Conservation (phyloP, 92 coral and sea anemone species). For the Palythoa grandiflora region DNA sequence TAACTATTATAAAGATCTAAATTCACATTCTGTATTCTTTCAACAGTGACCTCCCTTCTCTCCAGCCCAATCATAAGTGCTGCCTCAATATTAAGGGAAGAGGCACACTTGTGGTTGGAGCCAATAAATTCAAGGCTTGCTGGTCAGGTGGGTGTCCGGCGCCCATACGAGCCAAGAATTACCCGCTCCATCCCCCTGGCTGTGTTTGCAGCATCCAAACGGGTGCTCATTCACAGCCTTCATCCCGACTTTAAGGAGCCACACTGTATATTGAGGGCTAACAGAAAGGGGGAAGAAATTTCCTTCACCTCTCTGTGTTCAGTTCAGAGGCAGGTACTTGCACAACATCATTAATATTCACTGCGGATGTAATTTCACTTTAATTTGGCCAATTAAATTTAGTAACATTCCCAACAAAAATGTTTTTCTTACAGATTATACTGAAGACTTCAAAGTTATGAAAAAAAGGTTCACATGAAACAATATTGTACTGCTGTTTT, state of each 20-base stretch:
- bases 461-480: neutral
- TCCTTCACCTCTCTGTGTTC: conserved; percentile 1
- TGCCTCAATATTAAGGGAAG: no score
- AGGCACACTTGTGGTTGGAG: neutral
- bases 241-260: neutral
- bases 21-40: neutral
- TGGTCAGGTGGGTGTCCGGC: neutral
- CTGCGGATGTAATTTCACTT: neutral
- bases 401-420: neutral
- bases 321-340: neutral
- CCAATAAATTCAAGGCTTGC: neutral
- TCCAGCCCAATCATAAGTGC: no score
- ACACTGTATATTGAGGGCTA: neutral
- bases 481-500: neutral
- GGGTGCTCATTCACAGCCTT: no score
- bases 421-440: neutral
- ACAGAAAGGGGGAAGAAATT: neutral
- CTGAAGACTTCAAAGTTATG: neutral
- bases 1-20: no score
- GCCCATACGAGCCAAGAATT: no score
- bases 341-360: neutral
- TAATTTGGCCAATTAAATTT: neutral
- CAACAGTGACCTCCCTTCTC: no score
- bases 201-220: no score
- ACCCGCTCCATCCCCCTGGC: neutral